A percentile compares a stretch with the other conserved stretches of the same genome.
Evolutionary conservation across 2,797 vertebrate species (phyloP).

Genomic region (Chrosomus eos): DNA sequence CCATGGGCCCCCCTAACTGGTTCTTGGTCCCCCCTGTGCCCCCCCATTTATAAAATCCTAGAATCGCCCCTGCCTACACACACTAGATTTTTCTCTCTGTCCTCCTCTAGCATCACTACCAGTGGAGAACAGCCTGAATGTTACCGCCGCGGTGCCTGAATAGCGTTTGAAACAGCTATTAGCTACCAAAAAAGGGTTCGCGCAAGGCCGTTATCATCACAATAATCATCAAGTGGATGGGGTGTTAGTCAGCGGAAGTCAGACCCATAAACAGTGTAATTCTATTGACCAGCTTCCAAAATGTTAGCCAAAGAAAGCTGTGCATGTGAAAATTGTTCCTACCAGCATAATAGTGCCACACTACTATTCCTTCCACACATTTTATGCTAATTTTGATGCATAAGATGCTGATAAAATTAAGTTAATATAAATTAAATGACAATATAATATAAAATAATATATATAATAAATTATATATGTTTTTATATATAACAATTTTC

Average conservation of each 20-base stretch:
- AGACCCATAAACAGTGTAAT: slow-evolving; percentile 44
- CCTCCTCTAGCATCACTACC: neutral
- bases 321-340: slow-evolving; percentile 51
- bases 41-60: too few species aligned
- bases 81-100: neutral
- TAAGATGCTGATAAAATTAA: neutral
- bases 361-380: neutral
- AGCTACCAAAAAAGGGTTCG: slow-evolving; percentile 38
- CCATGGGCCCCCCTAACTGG: too few species aligned
- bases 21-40: too few species aligned
- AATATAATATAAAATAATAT: neutral
- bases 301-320: slow-evolving; percentile 50
- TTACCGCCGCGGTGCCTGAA: neutral
- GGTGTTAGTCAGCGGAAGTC: slow-evolving; percentile 30
- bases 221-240: slow-evolving; percentile 41
- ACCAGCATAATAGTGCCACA: slow-evolving; percentile 3
- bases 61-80: too few species aligned
- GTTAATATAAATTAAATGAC: neutral
- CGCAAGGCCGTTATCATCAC: slow-evolving; percentile 45
- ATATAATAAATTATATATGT: too few species aligned
- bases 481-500: neutral
- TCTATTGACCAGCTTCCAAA: slow-evolving; percentile 58
- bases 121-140: neutral
- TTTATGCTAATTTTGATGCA: neutral
- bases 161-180: slow-evolving; percentile 7